Base-by-base conservation (phyloP, 2,888 invertebrate genomes). In the Troides aeacus region DNA sequence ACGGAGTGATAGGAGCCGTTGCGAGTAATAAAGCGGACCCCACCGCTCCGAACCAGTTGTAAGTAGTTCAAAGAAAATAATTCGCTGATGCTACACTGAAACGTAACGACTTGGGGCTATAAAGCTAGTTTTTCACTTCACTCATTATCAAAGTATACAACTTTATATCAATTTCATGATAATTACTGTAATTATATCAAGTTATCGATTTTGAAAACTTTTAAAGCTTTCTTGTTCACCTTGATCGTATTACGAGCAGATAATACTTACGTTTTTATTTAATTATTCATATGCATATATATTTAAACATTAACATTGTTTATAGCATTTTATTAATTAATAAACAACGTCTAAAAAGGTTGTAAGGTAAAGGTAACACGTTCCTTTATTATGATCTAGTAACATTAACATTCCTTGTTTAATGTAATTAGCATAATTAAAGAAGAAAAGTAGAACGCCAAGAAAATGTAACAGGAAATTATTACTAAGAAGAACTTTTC, bases 141-240 rank as follows among this genome's bases (percentile, higher is more conserved):
- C 30, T 36, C 56, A 23, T 56, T 56, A 8, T 24, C 39, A 39
- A 53, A 4, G 18, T 39, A 1, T 39, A 17, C 8, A 61, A 24
- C 18, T 5, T 36, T 60, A 7, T 10, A 36, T 36, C 7, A 39
- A n/a, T 7, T 61, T 61, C 18, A 74, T 76, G 81, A 80, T 83
- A 82, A 84, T 84, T 82, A 74, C 75, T 81, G 79, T 83, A 82
- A 84, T 84, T 82, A 81, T 80, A 79, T 17, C 79, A 78, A 71
- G 78, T 80, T 85, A 86, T 87, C 80, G 85, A 86, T 87, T 85
- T 76, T 76, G 74, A 74, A 79, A 85, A 82, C 78, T 85, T 85
- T 82, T 79, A 64, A 71, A 71, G 71, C 64, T 70, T 73, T 68
- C 64, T 50, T 62, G 58, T 30, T 60, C 64, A 62, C 64, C 60